phyloP scores from a whole-genome alignment of 2,888 invertebrate genomes.

The Zootermopsis nevadensis region DNA sequence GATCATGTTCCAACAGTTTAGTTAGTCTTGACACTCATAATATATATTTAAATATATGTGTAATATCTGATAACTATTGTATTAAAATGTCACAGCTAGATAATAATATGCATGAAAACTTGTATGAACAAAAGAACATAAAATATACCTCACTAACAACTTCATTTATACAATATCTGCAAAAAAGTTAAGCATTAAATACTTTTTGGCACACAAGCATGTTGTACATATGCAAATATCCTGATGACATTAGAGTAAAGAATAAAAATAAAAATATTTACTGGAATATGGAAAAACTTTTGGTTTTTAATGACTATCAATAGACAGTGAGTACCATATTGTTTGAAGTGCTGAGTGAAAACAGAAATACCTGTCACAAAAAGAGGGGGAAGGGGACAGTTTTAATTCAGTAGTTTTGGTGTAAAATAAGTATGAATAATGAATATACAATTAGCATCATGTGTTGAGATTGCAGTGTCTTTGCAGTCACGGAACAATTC shows the following conservation, averaged over 20 bases:
- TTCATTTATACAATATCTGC: conserved; percentile 18
- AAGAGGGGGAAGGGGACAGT: too few species aligned
- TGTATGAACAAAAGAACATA: conserved; percentile 16
- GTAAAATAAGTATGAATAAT: too few species aligned
- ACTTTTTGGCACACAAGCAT: conserved; percentile 24
- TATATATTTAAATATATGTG: conserved; percentile 8
- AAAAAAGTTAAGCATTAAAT: conserved; percentile 12
- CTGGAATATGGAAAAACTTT: conserved; percentile 8
- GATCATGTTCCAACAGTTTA: background rate
- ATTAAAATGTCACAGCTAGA: conserved; percentile 17
- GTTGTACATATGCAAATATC: conserved; percentile 17
- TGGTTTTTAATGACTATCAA: conserved; percentile 3
- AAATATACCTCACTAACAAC: conserved; percentile 15
- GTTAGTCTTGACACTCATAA: conserved; percentile 7
- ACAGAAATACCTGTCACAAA: too few species aligned
- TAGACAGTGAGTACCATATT: conserved; percentile 5
- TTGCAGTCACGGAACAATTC: too few species aligned
- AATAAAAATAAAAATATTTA: conserved; percentile 25
- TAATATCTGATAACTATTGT: background rate
- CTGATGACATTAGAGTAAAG: conserved; percentile 8
- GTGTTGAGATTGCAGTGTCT: too few species aligned
- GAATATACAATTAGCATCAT: too few species aligned
- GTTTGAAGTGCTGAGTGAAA: background rate
- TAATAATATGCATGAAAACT: background rate
- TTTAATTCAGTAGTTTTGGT: too few species aligned